Evolutionary conservation across 1,140 invertebrate genomes (phyloP).

Genomic region (Sinonovacula constricta): DNA sequence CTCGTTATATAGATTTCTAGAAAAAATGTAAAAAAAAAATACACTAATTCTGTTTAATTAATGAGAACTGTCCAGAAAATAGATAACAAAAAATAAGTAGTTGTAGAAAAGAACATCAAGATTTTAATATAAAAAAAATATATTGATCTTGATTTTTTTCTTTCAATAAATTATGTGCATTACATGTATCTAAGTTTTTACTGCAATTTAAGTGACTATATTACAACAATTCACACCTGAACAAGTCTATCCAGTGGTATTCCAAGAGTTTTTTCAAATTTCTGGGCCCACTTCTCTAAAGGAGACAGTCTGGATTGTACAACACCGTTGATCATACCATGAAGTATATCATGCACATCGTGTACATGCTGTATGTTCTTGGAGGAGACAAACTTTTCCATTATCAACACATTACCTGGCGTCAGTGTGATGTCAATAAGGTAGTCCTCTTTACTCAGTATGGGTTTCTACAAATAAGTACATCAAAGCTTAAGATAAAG

Average conservation of each 20-base stretch:
- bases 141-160: neutral
- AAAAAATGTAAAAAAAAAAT: too few relatives aligned
- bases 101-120: neutral
- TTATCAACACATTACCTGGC: neutral
- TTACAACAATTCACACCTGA: slow-evolving; percentile 18
- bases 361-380: slow-evolving; percentile 34
- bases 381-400: slow-evolving; percentile 24
- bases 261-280: slow-evolving; percentile 33
- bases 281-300: slow-evolving; percentile 22
- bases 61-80: neutral
- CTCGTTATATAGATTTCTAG: too few relatives aligned
- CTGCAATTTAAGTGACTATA: neutral
- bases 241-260: slow-evolving; percentile 35
- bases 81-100: neutral
- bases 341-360: slow-evolving; percentile 39
- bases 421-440: slow-evolving; percentile 28
- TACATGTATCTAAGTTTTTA: neutral
- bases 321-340: slow-evolving; percentile 23
- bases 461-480: too few relatives aligned
- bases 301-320: neutral
- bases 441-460: slow-evolving; percentile 38
- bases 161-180: neutral
- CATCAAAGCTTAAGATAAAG: too few relatives aligned
- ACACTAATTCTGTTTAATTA: neutral
- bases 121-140: neutral